A percentile compares a stretch with the other conserved stretches of the same genome.
Conservation (phyloP, 2,888 invertebrate species). For the Micropterix aruncella region DNA sequence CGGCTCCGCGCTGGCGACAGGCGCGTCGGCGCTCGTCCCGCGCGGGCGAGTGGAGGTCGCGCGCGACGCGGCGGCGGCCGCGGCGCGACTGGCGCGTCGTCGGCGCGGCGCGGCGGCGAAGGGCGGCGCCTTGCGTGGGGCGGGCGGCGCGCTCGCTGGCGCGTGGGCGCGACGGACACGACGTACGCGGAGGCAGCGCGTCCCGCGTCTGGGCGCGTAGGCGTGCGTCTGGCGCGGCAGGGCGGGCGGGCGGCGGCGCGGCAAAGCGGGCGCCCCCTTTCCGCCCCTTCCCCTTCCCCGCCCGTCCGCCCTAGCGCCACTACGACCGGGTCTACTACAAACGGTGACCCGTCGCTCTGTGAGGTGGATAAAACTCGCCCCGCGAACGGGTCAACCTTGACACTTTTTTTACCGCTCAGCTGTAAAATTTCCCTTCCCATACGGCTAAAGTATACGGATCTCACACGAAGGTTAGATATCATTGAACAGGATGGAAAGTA, state of each 20-base stretch:
- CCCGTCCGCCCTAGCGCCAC: conserved; percentile 10
- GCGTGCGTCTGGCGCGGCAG: conserved; percentile 25
- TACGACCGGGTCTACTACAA: conserved; percentile 4
- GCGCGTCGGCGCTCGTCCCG: neutral
- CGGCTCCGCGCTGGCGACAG: neutral
- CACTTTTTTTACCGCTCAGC: too few relatives aligned
- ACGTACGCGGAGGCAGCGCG: conserved; percentile 17
- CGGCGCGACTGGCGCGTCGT: neutral
- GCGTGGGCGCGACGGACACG: conserved; percentile 14
- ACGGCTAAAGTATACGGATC: too few relatives aligned
- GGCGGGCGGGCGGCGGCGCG: conserved; percentile 15
- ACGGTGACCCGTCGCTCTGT: too few relatives aligned
- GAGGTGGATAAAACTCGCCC: too few relatives aligned
- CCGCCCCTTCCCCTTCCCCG: conserved; percentile 6
- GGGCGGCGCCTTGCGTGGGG: conserved; percentile 22
- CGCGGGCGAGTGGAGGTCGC: neutral
- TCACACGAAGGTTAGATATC: too few relatives aligned
- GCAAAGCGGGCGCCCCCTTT: conserved; percentile 14
- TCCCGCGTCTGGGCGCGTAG: conserved; percentile 29
- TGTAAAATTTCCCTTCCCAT: too few relatives aligned
- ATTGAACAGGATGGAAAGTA: too few relatives aligned
- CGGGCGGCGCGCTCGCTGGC: conserved; percentile 40
- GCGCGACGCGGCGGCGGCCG: neutral
- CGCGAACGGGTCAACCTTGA: too few relatives aligned
- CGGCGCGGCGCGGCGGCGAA: conserved; percentile 10